Conservation (phyloP, 1,140 invertebrate genomes). For the Melanaphis sacchari region DNA sequence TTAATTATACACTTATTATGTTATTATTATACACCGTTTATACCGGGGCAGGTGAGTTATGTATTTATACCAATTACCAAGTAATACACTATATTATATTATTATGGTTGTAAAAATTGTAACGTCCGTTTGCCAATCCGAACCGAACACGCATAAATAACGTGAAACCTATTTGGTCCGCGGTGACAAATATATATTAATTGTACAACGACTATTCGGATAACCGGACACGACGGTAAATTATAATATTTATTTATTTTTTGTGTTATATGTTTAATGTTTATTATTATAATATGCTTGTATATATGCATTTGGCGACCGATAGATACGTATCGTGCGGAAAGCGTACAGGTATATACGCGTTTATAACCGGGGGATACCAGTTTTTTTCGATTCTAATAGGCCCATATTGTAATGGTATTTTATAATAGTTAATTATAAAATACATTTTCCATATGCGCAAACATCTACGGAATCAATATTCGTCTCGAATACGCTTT, state of each 20-base stretch:
- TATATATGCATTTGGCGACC: background rate
- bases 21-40: background rate
- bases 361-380: background rate
- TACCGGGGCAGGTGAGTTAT: background rate
- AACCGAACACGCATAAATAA: background rate
- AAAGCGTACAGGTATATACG: background rate
- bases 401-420: background rate
- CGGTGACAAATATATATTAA: background rate
- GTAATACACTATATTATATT: background rate
- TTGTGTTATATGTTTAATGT: background rate
- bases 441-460: background rate
- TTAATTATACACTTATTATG: background rate
- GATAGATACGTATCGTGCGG: background rate
- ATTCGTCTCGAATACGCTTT: background rate
- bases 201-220: background rate
- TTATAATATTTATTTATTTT: background rate
- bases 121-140: background rate
- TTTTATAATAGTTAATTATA: background rate
- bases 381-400: conserved; percentile 3
- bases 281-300: background rate
- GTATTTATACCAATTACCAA: background rate
- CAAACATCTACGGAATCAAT: background rate
- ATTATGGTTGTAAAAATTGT: background rate
- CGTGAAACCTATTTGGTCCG: background rate
- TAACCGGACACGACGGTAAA: background rate